Evolutionary conservation across 1,140 invertebrate genomes (phyloP).

Genomic region (Procambarus clarkii): DNA sequence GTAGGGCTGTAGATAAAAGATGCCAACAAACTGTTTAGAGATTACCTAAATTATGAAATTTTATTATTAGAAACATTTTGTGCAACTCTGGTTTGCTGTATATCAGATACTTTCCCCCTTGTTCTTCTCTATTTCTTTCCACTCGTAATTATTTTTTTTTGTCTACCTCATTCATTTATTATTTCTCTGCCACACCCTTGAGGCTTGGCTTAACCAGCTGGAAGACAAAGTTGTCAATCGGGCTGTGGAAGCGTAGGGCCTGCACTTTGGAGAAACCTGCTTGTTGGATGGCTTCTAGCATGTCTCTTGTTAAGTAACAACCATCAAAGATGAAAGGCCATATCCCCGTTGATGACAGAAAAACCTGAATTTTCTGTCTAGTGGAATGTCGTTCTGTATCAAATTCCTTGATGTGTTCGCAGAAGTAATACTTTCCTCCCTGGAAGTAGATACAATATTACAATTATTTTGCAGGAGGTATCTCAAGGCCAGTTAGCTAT

Average conservation of each 20-base stretch:
- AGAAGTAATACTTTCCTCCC: slow-evolving; percentile 54
- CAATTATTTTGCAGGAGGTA: too few species aligned
- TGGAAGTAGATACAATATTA: not conserved
- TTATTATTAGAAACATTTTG: too few species aligned
- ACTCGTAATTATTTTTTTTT: too few species aligned
- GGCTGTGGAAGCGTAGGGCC: slow-evolving; percentile 29
- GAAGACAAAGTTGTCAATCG: slow-evolving; percentile 25
- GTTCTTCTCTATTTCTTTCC: too few species aligned
- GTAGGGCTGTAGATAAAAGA: too few species aligned
- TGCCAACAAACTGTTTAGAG: too few species aligned
- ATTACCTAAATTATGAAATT: too few species aligned
- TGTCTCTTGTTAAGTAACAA: slow-evolving; percentile 46
- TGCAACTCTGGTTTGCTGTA: too few species aligned
- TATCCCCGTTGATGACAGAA: slow-evolving; percentile 25
- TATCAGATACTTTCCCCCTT: too few species aligned
- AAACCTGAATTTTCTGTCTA: not conserved
- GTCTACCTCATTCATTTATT: not conserved
- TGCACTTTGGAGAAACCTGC: slow-evolving; percentile 51
- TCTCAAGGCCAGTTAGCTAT: too few species aligned
- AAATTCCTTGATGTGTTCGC: slow-evolving; percentile 51
- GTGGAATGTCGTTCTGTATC: slow-evolving; percentile 18
- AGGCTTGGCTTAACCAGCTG: slow-evolving; percentile 35
- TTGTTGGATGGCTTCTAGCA: slow-evolving; percentile 37
- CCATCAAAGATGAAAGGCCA: slow-evolving; percentile 19
- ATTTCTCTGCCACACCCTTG: slow-evolving; percentile 43